A percentile compares a stretch with the other conserved stretches of the same genome.
phyloP scores from a whole-genome alignment of 2,797 vertebrate genomes.

The Acropternis orthonyx region DNA sequence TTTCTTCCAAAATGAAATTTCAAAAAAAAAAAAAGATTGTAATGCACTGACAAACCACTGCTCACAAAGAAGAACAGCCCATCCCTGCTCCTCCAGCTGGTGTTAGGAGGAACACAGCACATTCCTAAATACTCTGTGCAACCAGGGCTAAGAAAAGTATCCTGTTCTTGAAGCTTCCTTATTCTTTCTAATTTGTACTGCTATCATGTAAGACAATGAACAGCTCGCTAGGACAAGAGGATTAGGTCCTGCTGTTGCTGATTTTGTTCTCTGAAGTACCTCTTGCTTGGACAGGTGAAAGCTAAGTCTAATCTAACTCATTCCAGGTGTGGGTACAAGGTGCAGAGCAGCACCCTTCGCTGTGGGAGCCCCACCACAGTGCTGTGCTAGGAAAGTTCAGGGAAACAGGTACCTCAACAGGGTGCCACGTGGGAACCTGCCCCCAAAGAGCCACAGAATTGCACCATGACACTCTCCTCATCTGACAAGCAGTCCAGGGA shows the following conservation, averaged over 20 bases:
- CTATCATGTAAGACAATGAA: neutral
- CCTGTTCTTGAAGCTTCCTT: neutral
- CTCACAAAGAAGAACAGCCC: neutral
- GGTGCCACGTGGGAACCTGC: neutral
- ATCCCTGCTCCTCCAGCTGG: neutral
- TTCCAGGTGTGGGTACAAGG: neutral
- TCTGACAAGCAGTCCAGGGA: neutral
- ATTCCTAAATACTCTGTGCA: neutral
- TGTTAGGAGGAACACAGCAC: neutral
- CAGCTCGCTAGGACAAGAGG: neutral
- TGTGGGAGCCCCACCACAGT: rapidly evolving
- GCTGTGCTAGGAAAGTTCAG: neutral
- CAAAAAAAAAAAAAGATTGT: neutral
- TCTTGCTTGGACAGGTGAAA: neutral
- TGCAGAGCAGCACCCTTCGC: neutral
- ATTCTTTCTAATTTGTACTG: neutral
- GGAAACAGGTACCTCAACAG: neutral
- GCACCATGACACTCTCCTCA: neutral
- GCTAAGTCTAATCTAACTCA: neutral
- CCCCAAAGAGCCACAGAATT: neutral
- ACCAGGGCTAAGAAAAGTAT: neutral
- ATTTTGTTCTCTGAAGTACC: neutral
- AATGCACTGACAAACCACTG: neutral
- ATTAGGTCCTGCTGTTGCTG: neutral
- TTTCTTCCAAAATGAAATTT: slow-evolving; percentile 6